Evolutionary conservation across 2,888 invertebrate genomes (phyloP).

Genomic region (Mythimna ferrago): DNA sequence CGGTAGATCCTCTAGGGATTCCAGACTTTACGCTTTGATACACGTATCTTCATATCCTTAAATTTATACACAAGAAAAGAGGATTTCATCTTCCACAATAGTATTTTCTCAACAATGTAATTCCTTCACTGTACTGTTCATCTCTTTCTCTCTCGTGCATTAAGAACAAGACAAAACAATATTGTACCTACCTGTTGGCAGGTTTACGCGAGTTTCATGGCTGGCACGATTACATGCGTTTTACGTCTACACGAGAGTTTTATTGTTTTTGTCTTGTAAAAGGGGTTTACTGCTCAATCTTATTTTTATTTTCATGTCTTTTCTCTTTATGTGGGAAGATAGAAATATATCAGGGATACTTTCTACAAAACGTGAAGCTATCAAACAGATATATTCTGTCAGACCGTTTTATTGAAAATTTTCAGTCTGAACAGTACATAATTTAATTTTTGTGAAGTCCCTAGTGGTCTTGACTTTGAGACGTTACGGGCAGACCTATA

Average conservation of each 20-base stretch:
- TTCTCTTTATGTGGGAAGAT: constrained; percentile 20
- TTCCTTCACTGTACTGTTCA: constrained; percentile 9
- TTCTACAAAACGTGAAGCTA: not conserved
- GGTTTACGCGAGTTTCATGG: constrained; percentile 54
- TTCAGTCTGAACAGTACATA: not conserved
- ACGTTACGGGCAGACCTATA: too few species aligned
- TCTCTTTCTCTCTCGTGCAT: constrained; percentile 28
- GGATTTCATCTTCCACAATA: constrained; percentile 23
- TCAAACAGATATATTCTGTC: not conserved
- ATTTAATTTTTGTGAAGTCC: not conserved
- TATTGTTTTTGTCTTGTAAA: constrained; percentile 59
- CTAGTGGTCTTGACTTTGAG: too few species aligned
- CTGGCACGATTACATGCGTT: constrained; percentile 55
- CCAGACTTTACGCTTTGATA: constrained; percentile 1
- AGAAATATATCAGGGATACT: not conserved
- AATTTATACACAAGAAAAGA: constrained; percentile 21
- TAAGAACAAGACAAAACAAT: constrained; percentile 21
- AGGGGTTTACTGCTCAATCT: constrained; percentile 60
- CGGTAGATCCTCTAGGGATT: constrained; percentile 6
- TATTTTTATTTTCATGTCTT: constrained; percentile 40
- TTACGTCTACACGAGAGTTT: constrained; percentile 54
- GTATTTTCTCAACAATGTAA: constrained; percentile 22
- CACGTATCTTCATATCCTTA: constrained; percentile 9
- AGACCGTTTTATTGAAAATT: not conserved
- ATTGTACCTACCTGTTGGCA: constrained; percentile 56